A percentile compares a stretch with the other conserved stretches of the same genome.
Conservation (phyloP, 2,888 invertebrate species). For the Ectemnius lituratus region DNA sequence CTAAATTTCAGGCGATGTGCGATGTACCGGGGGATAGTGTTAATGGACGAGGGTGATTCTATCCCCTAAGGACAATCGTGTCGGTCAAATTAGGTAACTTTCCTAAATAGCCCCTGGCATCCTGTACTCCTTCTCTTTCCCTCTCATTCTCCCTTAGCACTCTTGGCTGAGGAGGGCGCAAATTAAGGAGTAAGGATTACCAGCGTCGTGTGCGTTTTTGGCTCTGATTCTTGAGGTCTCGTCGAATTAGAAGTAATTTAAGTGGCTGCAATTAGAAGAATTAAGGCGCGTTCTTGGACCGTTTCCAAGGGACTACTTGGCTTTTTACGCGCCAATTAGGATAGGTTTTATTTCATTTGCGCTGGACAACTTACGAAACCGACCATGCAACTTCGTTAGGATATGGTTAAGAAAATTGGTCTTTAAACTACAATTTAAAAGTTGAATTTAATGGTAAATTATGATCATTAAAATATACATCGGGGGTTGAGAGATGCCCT, state of each 20-base stretch:
- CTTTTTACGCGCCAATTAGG: not conserved
- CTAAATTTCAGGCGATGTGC: conserved; percentile 50
- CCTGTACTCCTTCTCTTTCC: conserved; percentile 7
- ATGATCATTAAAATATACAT: no score
- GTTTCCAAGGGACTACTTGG: not conserved
- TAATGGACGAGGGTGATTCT: conserved; percentile 61
- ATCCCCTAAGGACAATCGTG: conserved; percentile 64
- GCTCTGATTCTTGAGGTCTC: not conserved
- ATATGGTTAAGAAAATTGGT: no score
- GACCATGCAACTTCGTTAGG: not conserved
- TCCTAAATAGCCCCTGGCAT: conserved; percentile 55
- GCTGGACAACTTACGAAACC: not conserved
- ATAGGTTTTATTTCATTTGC: not conserved
- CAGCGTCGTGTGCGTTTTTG: not conserved
- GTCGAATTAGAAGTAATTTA: not conserved
- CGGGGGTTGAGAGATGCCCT: no score
- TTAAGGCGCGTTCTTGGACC: not conserved
- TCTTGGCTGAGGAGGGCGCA: conserved; percentile 19
- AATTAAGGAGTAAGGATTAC: conserved; percentile 24
- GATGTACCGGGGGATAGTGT: conserved; percentile 51
- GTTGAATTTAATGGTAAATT: no score
- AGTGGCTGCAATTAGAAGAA: not conserved
- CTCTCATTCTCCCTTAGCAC: conserved; percentile 23
- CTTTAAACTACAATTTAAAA: no score
- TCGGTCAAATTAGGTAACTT: conserved; percentile 64